These are phyloP conservation scores for Rutpela maculata DNA, from an alignment of 2,888 invertebrate species.

Conservation along the genomic window DNA sequence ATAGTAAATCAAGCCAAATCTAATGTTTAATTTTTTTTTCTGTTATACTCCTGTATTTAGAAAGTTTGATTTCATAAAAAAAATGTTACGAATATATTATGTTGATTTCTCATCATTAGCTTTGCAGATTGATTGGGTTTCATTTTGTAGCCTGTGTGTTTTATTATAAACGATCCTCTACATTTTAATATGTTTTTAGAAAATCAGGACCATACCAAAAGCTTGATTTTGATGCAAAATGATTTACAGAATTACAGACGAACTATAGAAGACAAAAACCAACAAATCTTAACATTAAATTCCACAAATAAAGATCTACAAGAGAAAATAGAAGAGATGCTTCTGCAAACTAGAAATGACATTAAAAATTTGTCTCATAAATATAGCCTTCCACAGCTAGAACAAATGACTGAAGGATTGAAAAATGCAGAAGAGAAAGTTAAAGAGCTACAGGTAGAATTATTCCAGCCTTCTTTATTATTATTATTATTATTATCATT, in stretches of 20 bases:
- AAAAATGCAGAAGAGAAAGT: slow-evolving; percentile 61
- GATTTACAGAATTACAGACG: slow-evolving; percentile 62
- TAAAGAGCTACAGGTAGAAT: slow-evolving; percentile 57
- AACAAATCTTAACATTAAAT: slow-evolving; percentile 62
- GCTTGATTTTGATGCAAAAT: slow-evolving; percentile 62
- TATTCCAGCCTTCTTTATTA: slow-evolving; percentile 30
- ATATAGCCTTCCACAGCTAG: slow-evolving; percentile 66
- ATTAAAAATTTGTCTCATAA: slow-evolving; percentile 65
- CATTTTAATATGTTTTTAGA: slow-evolving; percentile 46
- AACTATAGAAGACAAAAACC: slow-evolving; percentile 63
- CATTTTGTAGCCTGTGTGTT: too few species aligned
- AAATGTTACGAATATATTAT: too few species aligned
- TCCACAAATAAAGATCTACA: slow-evolving; percentile 63
- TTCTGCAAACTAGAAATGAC: slow-evolving; percentile 65
- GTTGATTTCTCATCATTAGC: neutral
- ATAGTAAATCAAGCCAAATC: too few species aligned
- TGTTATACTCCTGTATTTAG: too few species aligned
- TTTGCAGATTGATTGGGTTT: neutral
- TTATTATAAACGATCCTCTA: neutral
- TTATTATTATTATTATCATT: too few species aligned
- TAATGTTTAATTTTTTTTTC: too few species aligned
- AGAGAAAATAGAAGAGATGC: slow-evolving; percentile 66
- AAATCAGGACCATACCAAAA: slow-evolving; percentile 60
- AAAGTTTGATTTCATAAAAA: too few species aligned
- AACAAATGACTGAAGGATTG: slow-evolving; percentile 65